Evolutionary conservation across 2,888 invertebrate genomes (phyloP).

Genomic region (Ectemnius lituratus): DNA sequence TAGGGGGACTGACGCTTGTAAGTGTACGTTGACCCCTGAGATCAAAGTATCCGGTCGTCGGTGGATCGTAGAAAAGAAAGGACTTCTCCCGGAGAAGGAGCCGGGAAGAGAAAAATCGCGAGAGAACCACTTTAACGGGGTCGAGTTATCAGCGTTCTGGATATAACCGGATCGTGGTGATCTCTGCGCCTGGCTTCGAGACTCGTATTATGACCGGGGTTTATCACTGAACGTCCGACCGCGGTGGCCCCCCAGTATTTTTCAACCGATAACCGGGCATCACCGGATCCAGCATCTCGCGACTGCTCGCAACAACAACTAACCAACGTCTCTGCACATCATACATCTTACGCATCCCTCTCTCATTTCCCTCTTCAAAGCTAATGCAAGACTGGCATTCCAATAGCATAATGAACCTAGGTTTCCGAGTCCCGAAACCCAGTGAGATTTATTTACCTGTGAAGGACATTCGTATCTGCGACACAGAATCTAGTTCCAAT

Average conservation of each 20-base stretch:
- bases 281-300: constrained; percentile 66
- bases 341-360: neutral
- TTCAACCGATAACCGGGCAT: constrained; percentile 71
- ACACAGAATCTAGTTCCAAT: neutral
- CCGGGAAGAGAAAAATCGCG: constrained; percentile 37
- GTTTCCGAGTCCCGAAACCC: too few species aligned
- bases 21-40: constrained; percentile 57
- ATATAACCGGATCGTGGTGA: constrained; percentile 65
- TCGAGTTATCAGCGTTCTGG: constrained; percentile 68
- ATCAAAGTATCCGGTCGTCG: constrained; percentile 31
- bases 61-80: constrained; percentile 21
- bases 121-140: constrained; percentile 64
- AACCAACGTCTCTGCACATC: constrained; percentile 10
- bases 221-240: constrained; percentile 69
- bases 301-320: constrained; percentile 31
- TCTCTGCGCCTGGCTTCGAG: constrained; percentile 63
- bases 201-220: constrained; percentile 61
- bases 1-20: constrained; percentile 36
- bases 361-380: neutral
- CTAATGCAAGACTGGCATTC: too few species aligned
- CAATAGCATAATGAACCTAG: too few species aligned
- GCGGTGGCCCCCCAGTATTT: constrained; percentile 66
- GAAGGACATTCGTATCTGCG: too few species aligned
- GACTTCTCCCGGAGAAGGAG: constrained; percentile 36
- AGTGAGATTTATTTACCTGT: too few species aligned